Base-by-base conservation (phyloP, 2,888 invertebrate species). In the Chirona hameri region DNA sequence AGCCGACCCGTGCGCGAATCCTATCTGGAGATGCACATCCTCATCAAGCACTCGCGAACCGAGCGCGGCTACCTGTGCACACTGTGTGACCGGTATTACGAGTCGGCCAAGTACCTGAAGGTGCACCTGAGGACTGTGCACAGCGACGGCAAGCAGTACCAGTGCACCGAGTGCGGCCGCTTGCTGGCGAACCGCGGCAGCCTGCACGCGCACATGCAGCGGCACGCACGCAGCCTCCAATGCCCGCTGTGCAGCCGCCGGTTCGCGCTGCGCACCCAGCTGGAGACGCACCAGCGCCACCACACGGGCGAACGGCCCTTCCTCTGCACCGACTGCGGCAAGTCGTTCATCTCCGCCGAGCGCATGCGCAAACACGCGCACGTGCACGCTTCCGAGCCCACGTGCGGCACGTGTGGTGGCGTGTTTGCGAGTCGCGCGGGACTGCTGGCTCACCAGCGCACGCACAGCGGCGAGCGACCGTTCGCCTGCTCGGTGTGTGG, bases 281-380 rank as follows among this genome's bases (percentile, higher is more conserved):
- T 84, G 46, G 84, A 84, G 5, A 84, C 84, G 29, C 84, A 84
- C 65, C 72, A 46, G 39, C 82, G 84, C 27, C 84, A 82, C 18
- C 84, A 84, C 81, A 84, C 84, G 18, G 84, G 84, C 24, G 84
- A 84, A 79, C 55, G 84, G 65, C 84, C 84, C 10, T 84, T 83
- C 81, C 79, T 84, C 10, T 84, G 84, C 80, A 82, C 80, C 80
- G 83, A 84, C 65, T 84, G 84, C 81, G 84, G 84, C 15, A 83
- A 84, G 48, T 81, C 84, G 24, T 84, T 84, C 82, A 84, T 83
- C 55, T 84, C 84, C 57, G 84, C 83, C 60, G 84, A 84, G 55
- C 84, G 83, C 31, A 72, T 84, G 24, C 84, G 83, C n/a, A 84
- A 84, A 31, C 84, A 84, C 31, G 82, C 83, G 29, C 57, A 83